phyloP scores from a whole-genome alignment of 2,113 vertebrate species.

The Mixornis gularis region DNA sequence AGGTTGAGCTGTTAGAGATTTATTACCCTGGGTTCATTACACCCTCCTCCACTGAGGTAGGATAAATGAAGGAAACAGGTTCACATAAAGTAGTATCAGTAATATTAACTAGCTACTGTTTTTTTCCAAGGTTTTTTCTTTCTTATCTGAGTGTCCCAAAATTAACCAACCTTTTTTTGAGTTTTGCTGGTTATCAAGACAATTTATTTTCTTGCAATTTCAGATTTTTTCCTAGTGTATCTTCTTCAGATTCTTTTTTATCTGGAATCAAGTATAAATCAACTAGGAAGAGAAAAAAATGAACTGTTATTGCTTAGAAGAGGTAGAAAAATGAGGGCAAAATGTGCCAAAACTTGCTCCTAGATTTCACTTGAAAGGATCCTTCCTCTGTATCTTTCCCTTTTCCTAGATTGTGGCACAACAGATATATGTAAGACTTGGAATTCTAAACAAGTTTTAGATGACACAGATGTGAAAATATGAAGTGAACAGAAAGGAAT shows the following conservation, averaged over 20 bases:
- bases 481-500: background rate
- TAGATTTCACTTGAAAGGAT: background rate
- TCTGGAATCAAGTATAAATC: background rate
- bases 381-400: background rate
- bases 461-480: background rate
- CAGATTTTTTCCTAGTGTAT: background rate
- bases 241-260: background rate
- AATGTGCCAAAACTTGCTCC: background rate
- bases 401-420: background rate
- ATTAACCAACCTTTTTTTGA: background rate
- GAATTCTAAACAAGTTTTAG: background rate
- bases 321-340: background rate
- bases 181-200: background rate
- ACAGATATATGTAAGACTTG: background rate
- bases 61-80: background rate
- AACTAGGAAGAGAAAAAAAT: background rate
- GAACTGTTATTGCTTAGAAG: background rate
- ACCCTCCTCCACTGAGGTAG: background rate
- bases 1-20: background rate
- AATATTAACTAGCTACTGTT: background rate
- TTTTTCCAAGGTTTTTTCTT: background rate
- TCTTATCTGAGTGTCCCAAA: background rate
- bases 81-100: background rate
- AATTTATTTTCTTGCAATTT: background rate
- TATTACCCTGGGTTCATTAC: background rate